A percentile compares a stretch with the other conserved stretches of the same genome.
Conservation (phyloP, 2,888 invertebrate genomes). For the Hirtodrosophila confusa region DNA sequence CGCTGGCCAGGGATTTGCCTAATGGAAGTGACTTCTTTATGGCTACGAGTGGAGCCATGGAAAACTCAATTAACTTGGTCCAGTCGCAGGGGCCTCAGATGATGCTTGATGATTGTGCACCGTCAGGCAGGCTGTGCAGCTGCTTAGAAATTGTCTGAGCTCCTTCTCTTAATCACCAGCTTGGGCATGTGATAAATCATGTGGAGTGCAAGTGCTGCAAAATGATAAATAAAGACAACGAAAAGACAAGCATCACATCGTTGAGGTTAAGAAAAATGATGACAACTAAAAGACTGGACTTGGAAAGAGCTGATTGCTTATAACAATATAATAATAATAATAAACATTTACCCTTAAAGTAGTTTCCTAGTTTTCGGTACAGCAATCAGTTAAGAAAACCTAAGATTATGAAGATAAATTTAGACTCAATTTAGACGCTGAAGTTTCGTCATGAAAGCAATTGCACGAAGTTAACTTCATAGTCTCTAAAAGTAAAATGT, state of each 20-base stretch:
- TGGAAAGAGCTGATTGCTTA: too few relatives aligned
- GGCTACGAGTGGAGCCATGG: slow-evolving; percentile 1
- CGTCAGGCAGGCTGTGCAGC: not conserved
- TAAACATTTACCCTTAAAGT: too few relatives aligned
- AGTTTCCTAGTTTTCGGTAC: too few relatives aligned
- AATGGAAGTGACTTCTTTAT: slow-evolving; percentile 40
- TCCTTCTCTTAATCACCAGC: not conserved
- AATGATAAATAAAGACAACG: not conserved
- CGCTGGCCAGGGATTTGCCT: slow-evolving; percentile 36
- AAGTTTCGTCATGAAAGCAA: too few relatives aligned
- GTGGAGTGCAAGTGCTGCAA: not conserved
- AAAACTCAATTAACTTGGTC: slow-evolving; percentile 48
- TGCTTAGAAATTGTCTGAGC: not conserved
- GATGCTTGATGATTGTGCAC: not conserved
- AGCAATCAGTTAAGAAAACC: too few relatives aligned
- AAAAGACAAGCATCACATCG: not conserved
- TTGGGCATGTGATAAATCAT: slow-evolving; percentile 8
- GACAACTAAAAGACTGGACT: too few relatives aligned
- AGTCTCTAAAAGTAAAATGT: too few relatives aligned
- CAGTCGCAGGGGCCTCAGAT: not conserved
- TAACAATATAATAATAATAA: too few relatives aligned
- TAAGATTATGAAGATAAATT: too few relatives aligned
- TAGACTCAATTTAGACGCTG: too few relatives aligned
- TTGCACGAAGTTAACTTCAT: too few relatives aligned
- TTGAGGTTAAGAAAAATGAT: too few relatives aligned